These are phyloP conservation scores for Diadema setosum DNA, from an alignment of 35 echinoderm and acorn worm species.

Conservation along the genomic window DNA sequence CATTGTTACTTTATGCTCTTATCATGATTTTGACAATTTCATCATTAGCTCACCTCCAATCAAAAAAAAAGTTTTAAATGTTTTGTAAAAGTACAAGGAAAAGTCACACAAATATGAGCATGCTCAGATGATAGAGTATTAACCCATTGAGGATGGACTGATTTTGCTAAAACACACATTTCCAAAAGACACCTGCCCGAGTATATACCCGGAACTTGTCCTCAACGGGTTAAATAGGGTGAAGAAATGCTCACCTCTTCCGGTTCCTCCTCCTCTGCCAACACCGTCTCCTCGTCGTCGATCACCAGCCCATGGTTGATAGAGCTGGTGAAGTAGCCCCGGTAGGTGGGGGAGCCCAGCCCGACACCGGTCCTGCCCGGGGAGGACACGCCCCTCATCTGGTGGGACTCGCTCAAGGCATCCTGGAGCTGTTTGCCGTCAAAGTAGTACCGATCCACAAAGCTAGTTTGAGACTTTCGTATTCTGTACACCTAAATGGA, in stretches of 20 bases:
- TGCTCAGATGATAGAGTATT: too few relatives aligned
- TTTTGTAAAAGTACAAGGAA: too few relatives aligned
- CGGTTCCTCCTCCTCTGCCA: not conserved
- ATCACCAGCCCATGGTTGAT: constrained; percentile 17
- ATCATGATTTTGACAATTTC: too few relatives aligned
- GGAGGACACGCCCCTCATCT: not conserved
- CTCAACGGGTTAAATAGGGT: too few relatives aligned
- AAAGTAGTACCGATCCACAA: constrained; percentile 47
- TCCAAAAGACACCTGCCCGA: too few relatives aligned
- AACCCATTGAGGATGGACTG: too few relatives aligned
- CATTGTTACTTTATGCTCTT: too few relatives aligned
- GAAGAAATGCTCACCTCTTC: not conserved
- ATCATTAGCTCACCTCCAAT: too few relatives aligned
- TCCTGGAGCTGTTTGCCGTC: constrained; percentile 55
- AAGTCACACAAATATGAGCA: too few relatives aligned
- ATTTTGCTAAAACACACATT: too few relatives aligned
- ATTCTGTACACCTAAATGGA: constrained; percentile 19
- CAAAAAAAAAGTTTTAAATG: too few relatives aligned
- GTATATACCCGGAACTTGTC: too few relatives aligned
- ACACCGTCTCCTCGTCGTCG: constrained; percentile 28
- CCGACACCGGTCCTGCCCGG: not conserved
- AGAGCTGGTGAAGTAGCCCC: not conserved
- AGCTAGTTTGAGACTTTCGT: not conserved
- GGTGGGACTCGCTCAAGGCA: constrained; percentile 37
- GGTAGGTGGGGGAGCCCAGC: not conserved